Percentiles rank a stretch among this genome's conserved stretches.
phyloP scores from a whole-genome alignment of 2,113 vertebrate genomes.

The Neolamprologus fasciatus region DNA sequence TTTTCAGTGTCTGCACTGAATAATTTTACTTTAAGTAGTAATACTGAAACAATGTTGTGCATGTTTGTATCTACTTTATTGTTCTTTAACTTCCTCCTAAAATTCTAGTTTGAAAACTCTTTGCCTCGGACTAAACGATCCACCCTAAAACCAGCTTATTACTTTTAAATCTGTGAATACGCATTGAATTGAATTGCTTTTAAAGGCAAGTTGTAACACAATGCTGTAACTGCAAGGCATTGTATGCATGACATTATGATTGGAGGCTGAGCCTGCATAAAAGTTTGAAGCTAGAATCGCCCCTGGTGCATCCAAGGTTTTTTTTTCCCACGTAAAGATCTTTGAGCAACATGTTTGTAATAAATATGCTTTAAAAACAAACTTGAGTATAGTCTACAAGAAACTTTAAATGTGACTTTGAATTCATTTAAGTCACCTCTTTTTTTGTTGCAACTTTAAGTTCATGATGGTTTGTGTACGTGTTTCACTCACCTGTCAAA shows the following conservation, averaged over 20 bases:
- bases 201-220: not conserved
- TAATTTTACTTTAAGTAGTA: not conserved
- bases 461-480: not conserved
- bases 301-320: not conserved
- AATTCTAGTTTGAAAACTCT: not conserved
- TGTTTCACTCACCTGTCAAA: conserved; percentile 46
- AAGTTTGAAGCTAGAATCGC: not conserved
- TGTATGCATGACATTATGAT: not conserved
- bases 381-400: not conserved
- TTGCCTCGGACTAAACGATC: not conserved
- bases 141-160: not conserved
- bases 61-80: not conserved
- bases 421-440: rapidly evolving
- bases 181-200: not conserved
- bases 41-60: not conserved
- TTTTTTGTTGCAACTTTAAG: not conserved
- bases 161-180: rapidly evolving
- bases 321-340: rapidly evolving
- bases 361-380: not conserved
- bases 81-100: not conserved
- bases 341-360: rapidly evolving
- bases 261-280: not conserved
- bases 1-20: rapidly evolving
- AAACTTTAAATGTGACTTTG: not conserved
- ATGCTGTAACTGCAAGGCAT: rapidly evolving